phyloP scores from a whole-genome alignment of 2,888 invertebrate species.

The Plemyria rubiginata region DNA sequence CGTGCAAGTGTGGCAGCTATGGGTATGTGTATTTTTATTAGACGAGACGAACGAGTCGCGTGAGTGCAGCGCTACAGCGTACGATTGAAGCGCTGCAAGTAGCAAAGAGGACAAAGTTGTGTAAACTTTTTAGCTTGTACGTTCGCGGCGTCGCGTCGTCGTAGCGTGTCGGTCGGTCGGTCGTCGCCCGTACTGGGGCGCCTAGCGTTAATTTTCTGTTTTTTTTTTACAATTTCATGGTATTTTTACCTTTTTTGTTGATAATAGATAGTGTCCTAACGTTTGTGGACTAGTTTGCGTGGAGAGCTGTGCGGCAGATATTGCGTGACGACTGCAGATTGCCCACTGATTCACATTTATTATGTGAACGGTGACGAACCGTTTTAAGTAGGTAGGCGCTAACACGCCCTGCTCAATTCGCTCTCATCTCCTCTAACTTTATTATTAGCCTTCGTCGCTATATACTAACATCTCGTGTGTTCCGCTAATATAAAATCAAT shows the following conservation, averaged over 20 bases:
- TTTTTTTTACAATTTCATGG: slow-evolving; percentile 49
- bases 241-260: slow-evolving; percentile 43
- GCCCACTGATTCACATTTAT: slow-evolving; percentile 76
- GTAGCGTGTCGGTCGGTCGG: slow-evolving; percentile 56
- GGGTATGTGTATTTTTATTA: no score
- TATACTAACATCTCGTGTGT: slow-evolving; percentile 49
- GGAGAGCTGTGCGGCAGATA: slow-evolving; percentile 45
- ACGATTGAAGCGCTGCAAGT: slow-evolving; percentile 51
- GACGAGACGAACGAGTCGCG: slow-evolving; percentile 13
- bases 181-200: slow-evolving; percentile 60
- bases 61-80: slow-evolving; percentile 32
- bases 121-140: slow-evolving; percentile 81
- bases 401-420: slow-evolving; percentile 64
- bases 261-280: slow-evolving; percentile 14
- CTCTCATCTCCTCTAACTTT: slow-evolving; percentile 49
- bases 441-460: slow-evolving; percentile 43
- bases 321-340: slow-evolving; percentile 66
- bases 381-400: slow-evolving; percentile 77
- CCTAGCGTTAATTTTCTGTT: slow-evolving; percentile 55
- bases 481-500: slow-evolving; percentile 75
- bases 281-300: slow-evolving; percentile 33
- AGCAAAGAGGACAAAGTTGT: slow-evolving; percentile 59
- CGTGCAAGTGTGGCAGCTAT: no score
- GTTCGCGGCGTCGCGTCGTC: no score
- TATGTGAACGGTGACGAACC: slow-evolving; percentile 80